A percentile compares a stretch with the other conserved stretches of the same genome.
phyloP scores from a whole-genome alignment of 2,888 invertebrate genomes.

The Girardia tigrina region DNA sequence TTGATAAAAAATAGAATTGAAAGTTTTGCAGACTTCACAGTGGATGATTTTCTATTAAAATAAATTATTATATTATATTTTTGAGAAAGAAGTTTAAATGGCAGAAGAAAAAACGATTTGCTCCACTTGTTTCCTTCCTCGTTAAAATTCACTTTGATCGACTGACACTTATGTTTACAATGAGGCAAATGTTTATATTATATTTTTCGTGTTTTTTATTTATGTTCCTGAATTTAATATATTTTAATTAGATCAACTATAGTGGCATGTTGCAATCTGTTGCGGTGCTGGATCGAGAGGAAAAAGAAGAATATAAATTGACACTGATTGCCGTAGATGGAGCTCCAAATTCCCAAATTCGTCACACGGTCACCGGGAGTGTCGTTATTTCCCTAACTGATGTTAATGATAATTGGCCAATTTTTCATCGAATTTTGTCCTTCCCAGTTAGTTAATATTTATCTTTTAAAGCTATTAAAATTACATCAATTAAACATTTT shows the following conservation, averaged over 20 bases:
- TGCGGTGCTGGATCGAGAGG: constrained; percentile 7
- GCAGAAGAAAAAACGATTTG: too few relatives aligned
- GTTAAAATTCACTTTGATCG: too few relatives aligned
- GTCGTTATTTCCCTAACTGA: background rate
- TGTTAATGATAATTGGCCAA: constrained; percentile 3
- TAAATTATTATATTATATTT: too few relatives aligned
- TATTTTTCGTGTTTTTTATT: too few relatives aligned
- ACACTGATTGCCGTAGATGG: background rate
- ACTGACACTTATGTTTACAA: too few relatives aligned
- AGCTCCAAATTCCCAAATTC: background rate
- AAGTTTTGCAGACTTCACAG: too few relatives aligned
- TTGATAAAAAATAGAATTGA: too few relatives aligned
- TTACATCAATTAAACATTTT: background rate
- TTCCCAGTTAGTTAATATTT: background rate
- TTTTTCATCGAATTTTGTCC: background rate
- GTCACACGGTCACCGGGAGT: constrained; percentile 15
- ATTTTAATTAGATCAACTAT: constrained; percentile 12
- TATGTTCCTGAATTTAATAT: too few relatives aligned
- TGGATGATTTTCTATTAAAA: too few relatives aligned
- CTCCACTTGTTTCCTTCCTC: too few relatives aligned
- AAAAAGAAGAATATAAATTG: constrained; percentile 23
- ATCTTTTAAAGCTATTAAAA: background rate
- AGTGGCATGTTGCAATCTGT: constrained; percentile 13
- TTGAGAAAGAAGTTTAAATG: too few relatives aligned
- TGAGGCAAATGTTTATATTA: too few relatives aligned